Conservation (phyloP, 1,140 invertebrate genomes). For the Drosophila asahinai region DNA sequence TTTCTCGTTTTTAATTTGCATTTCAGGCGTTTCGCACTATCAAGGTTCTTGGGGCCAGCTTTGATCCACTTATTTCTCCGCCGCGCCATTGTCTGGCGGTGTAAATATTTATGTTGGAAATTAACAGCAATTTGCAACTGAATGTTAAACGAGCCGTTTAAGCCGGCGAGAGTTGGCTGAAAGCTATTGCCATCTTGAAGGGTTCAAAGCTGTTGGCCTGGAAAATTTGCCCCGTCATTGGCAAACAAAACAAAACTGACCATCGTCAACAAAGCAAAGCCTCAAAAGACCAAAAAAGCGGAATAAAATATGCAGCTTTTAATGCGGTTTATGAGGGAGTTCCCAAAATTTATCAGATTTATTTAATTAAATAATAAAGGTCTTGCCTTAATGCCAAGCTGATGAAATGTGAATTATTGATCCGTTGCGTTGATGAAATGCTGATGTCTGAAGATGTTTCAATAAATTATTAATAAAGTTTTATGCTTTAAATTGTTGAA, state of each 20-base stretch:
- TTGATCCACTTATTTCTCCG: constrained; percentile 57
- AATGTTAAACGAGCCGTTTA: constrained; percentile 49
- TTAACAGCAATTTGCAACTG: constrained; percentile 64
- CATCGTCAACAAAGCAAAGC: constrained; percentile 55
- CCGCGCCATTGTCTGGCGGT: constrained; percentile 23
- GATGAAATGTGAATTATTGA: constrained; percentile 32
- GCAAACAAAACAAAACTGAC: constrained; percentile 74
- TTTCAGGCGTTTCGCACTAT: constrained; percentile 38
- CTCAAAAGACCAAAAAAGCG: constrained; percentile 17
- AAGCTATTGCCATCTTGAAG: constrained; percentile 8
- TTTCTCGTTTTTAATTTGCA: constrained; percentile 57
- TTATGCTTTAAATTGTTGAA: background rate
- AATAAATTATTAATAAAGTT: background rate
- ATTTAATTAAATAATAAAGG: constrained; percentile 9
- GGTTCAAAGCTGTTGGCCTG: constrained; percentile 32
- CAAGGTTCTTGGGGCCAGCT: constrained; percentile 62
- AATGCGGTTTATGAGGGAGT: constrained; percentile 14
- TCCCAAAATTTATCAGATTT: constrained; percentile 46
- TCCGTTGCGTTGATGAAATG: background rate
- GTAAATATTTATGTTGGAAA: constrained; percentile 67
- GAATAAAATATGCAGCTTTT: constrained; percentile 21
- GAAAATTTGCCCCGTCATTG: constrained; percentile 70
- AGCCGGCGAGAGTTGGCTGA: constrained; percentile 12
- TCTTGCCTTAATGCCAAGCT: constrained; percentile 20
- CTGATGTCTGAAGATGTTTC: background rate